Evolutionary conservation across 2,113 vertebrate species (phyloP).

Genomic region (Cryptotis parvus): DNA sequence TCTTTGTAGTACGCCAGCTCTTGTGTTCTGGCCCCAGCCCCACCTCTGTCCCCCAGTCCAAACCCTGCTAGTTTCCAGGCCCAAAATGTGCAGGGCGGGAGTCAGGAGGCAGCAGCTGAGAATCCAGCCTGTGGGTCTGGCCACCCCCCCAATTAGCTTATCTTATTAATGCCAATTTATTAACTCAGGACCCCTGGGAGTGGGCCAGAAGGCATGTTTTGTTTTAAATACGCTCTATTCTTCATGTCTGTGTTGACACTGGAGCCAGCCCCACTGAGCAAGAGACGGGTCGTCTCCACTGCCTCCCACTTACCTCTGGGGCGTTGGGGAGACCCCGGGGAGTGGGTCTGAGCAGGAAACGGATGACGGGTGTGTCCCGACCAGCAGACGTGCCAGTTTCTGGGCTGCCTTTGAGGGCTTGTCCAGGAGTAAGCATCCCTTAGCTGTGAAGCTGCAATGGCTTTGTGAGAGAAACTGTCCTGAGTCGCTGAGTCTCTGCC

Average conservation of each 20-base stretch:
- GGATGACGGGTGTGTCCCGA: not conserved
- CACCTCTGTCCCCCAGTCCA: not conserved
- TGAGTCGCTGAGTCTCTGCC: not conserved
- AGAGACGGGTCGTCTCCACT: not conserved
- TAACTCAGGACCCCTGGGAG: slow-evolving; percentile 4
- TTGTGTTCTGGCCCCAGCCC: no score
- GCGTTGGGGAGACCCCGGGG: not conserved
- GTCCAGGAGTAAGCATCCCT: not conserved
- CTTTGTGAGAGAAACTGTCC: not conserved
- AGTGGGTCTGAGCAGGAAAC: not conserved
- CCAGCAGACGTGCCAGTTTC: not conserved
- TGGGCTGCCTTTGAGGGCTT: not conserved
- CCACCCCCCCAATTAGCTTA: slow-evolving; percentile 4
- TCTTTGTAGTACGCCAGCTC: no score
- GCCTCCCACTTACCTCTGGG: not conserved
- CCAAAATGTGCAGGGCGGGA: not conserved
- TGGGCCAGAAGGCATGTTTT: not conserved
- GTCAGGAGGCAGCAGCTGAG: slow-evolving; percentile 46
- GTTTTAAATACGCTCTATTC: slow-evolving; percentile 15
- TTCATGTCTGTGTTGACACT: not conserved
- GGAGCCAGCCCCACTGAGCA: not conserved
- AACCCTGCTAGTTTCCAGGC: not conserved
- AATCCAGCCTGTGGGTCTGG: not conserved
- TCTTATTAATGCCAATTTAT: slow-evolving; percentile 51
- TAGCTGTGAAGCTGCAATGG: not conserved